Conservation (phyloP, 2,888 invertebrate species). For the Eretmocerus hayati region DNA sequence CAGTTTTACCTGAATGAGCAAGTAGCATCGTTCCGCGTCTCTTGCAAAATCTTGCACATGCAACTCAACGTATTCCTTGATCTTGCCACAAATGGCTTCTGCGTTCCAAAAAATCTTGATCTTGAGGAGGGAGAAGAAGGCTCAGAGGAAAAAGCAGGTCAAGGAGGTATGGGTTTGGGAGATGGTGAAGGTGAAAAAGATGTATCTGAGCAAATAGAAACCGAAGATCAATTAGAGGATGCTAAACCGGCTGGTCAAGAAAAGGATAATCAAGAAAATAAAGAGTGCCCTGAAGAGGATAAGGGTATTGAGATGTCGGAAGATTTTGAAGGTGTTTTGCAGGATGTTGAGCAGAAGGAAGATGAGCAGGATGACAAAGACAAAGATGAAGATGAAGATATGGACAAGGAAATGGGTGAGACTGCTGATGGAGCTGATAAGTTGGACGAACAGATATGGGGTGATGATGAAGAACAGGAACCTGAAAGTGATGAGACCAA, state of each 20-base stretch:
- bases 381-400: conserved; percentile 66
- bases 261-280: conserved; percentile 59
- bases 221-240: conserved; percentile 90
- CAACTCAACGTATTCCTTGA: conserved; percentile 80
- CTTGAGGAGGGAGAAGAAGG: conserved; percentile 60
- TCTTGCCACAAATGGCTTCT: conserved; percentile 81
- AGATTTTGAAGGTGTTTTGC: conserved; percentile 84
- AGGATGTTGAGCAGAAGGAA: conserved; percentile 68
- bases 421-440: conserved; percentile 80
- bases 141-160: conserved; percentile 52
- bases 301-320: conserved; percentile 94
- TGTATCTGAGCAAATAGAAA: conserved; percentile 87
- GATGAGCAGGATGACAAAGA: conserved; percentile 59
- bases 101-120: conserved; percentile 79
- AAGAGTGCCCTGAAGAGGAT: conserved; percentile 80
- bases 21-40: conserved; percentile 68
- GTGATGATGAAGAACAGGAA: conserved; percentile 66
- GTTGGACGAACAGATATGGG: conserved; percentile 74
- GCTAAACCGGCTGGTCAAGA: conserved; percentile 76
- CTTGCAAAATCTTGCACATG: conserved; percentile 76
- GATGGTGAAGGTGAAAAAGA: conserved; percentile 92
- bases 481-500: conserved; percentile 56
- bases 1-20: conserved; percentile 76
- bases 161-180: conserved; percentile 76
- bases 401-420: conserved; percentile 96